phyloP scores from a whole-genome alignment of 2,113 vertebrate genomes.

The Corythaixoides concolor region DNA sequence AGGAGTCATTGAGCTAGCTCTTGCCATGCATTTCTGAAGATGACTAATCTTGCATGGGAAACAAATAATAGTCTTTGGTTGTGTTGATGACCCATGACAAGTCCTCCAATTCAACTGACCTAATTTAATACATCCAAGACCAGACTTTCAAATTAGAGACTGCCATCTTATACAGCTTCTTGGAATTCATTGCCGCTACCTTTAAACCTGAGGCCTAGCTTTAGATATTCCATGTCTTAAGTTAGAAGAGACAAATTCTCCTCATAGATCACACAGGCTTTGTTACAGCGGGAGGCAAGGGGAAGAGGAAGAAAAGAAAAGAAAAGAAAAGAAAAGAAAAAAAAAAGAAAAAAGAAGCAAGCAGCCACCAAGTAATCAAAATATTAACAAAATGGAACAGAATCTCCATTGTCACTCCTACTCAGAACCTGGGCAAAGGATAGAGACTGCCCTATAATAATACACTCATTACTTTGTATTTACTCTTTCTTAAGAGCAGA shows the following conservation, averaged over 20 bases:
- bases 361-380: not conserved
- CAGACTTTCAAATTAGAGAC: not conserved
- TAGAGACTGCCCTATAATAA: not conserved
- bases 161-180: not conserved
- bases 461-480: not conserved
- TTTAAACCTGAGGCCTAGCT: not conserved
- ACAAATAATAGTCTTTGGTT: too few relatives aligned
- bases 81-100: not conserved
- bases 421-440: not conserved
- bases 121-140: not conserved
- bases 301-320: too few relatives aligned
- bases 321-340: accelerated
- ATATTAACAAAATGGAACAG: not conserved
- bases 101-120: not conserved
- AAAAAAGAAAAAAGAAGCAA: not conserved
- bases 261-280: not conserved
- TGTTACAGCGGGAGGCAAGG: not conserved
- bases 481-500: not conserved
- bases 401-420: not conserved
- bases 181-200: not conserved
- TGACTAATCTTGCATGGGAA: not conserved
- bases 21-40: not conserved
- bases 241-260: not conserved
- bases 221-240: not conserved
- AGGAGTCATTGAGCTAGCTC: not conserved